Percentiles rank a stretch among this genome's conserved stretches.
Conservation (phyloP, 2,797 vertebrate species). For the Ambastaia sidthimunki region DNA sequence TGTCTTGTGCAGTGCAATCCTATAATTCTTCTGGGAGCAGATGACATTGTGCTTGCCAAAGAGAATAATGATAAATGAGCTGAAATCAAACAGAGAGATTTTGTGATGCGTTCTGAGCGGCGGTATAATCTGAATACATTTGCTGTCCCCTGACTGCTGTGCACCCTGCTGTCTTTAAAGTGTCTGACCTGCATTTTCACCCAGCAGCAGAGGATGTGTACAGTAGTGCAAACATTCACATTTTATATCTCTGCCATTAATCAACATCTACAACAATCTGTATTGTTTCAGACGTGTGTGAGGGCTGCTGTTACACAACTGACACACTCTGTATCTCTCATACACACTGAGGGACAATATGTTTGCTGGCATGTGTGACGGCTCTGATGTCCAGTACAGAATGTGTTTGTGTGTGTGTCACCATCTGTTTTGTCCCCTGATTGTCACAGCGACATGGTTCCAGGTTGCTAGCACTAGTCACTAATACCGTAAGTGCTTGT, state of each 20-base stretch:
- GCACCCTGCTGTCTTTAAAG: slow-evolving; percentile 54
- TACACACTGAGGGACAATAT: slow-evolving; percentile 67
- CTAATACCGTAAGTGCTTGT: slow-evolving; percentile 61
- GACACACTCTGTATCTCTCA: slow-evolving; percentile 26
- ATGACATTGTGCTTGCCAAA: slow-evolving; percentile 86
- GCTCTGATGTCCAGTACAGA: slow-evolving; percentile 82
- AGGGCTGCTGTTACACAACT: slow-evolving; percentile 16
- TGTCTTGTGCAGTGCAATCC: slow-evolving; percentile 84
- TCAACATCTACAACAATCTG: slow-evolving; percentile 49
- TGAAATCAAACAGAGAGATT: slow-evolving; percentile 81
- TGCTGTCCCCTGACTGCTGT: slow-evolving; percentile 62
- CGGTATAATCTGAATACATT: slow-evolving; percentile 76
- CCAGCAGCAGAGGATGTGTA: slow-evolving; percentile 47
- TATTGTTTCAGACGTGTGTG: slow-evolving; percentile 57
- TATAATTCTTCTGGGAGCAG: slow-evolving; percentile 87
- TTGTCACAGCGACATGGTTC: slow-evolving; percentile 78
- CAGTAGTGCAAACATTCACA: slow-evolving; percentile 88
- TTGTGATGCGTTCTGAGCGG: slow-evolving; percentile 77
- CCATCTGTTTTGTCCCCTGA: slow-evolving; percentile 88
- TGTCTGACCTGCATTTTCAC: slow-evolving; percentile 55
- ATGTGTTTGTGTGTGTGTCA: slow-evolving; percentile 80
- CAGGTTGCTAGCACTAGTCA: slow-evolving; percentile 63
- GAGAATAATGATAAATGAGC: slow-evolving; percentile 87
- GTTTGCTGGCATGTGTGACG: slow-evolving; percentile 81
- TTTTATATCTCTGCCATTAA: slow-evolving; percentile 70